phyloP scores from a whole-genome alignment of 1,140 invertebrate genomes.

The Druon quercuslanigerum region DNA sequence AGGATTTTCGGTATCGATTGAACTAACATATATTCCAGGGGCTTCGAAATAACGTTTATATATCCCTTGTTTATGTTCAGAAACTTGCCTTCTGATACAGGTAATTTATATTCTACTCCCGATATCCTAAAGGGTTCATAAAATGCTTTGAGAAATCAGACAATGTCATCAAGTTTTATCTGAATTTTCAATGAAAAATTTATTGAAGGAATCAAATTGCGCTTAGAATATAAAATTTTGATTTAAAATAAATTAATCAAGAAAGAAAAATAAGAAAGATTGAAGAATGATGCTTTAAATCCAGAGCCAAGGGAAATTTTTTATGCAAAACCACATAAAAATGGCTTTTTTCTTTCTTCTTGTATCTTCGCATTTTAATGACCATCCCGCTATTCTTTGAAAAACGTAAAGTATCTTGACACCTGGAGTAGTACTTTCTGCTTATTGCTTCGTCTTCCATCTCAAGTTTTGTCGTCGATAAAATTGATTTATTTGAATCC shows the following conservation, averaged over 20 bases:
- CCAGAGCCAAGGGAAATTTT: background rate
- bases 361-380: background rate
- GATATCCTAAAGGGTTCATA: slow-evolving; percentile 5
- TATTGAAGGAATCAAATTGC: background rate
- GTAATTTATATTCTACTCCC: slow-evolving; percentile 11
- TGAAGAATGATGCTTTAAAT: background rate
- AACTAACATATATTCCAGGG: background rate
- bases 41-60: slow-evolving; percentile 1
- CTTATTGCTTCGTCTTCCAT: background rate
- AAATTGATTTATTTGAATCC: slow-evolving; percentile 15
- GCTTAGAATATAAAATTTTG: background rate
- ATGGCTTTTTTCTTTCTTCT: background rate
- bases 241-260: background rate
- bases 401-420: slow-evolving; percentile 26
- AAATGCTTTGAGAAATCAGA: slow-evolving; percentile 13
- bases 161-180: background rate
- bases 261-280: background rate
- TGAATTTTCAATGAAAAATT: background rate
- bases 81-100: slow-evolving; percentile 13
- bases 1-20: background rate
- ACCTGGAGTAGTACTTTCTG: background rate
- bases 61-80: slow-evolving; percentile 20
- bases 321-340: background rate
- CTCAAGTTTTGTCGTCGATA: background rate
- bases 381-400: background rate